Percentiles rank a stretch among this genome's conserved stretches.
phyloP scores from a whole-genome alignment of 2,113 vertebrate genomes.

The Myanophis thanlyinensis region DNA sequence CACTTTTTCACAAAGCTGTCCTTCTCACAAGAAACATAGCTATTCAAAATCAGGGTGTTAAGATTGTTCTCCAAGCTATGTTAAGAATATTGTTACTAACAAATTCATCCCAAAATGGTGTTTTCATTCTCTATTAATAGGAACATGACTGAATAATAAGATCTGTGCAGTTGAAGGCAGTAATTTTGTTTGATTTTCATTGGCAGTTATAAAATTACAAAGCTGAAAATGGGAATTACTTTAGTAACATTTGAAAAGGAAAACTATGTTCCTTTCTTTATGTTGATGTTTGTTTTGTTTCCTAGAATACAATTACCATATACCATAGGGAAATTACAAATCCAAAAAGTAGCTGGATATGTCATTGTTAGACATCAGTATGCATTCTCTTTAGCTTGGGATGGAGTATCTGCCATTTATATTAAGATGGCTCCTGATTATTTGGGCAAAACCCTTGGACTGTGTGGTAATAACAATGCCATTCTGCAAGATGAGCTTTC shows the following conservation, averaged over 20 bases:
- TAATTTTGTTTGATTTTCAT: background rate
- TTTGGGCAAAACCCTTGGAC: constrained; percentile 83
- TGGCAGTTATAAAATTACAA: background rate
- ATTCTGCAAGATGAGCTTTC: constrained; percentile 87
- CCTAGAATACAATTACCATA: constrained; percentile 82
- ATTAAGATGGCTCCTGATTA: constrained; percentile 92
- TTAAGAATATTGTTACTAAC: background rate
- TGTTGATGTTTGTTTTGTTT: background rate
- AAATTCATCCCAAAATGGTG: background rate
- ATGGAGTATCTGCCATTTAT: constrained; percentile 86
- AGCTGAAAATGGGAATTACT: background rate
- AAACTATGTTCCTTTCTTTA: background rate
- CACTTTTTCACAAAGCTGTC: background rate
- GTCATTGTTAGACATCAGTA: constrained; percentile 81
- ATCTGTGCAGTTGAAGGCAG: background rate
- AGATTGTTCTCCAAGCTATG: background rate
- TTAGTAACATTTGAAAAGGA: rapidly evolving
- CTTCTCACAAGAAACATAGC: background rate
- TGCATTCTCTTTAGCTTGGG: constrained; percentile 92
- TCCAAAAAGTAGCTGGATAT: constrained; percentile 86
- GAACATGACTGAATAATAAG: background rate
- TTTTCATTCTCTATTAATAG: background rate
- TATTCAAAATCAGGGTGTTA: background rate
- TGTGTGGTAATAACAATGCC: constrained; percentile 96
- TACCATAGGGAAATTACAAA: constrained; percentile 74